Evolutionary conservation across 2,113 vertebrate genomes (phyloP), one percentile per base, ranked within the genome.

Genomic region (Thomomys bottae): DNA sequence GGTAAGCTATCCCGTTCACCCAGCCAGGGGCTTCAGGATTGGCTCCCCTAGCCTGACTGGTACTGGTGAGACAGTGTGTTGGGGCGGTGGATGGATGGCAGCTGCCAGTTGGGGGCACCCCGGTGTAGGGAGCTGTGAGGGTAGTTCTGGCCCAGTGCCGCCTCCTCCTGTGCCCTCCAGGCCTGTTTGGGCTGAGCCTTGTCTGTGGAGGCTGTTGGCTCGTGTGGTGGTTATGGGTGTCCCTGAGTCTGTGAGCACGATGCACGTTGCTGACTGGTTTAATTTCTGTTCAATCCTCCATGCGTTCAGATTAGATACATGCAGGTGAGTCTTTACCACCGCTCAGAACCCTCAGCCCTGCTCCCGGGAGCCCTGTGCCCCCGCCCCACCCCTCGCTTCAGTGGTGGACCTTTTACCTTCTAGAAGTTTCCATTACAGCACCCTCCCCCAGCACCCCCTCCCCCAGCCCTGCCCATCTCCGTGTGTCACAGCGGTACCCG

Each of bases 281-380:
- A 96, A 32, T 92, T 32, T 88, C 96, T 98, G 97, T 96, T 90
- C 97, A 63, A 97, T 96, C 96, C 95, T 96, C 94, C 98, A 99
- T 91, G 99, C 99, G 98, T n/a, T 97, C 99, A 99, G 99, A 99
- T 99, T 96, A 98, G 99, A 97, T 99, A 99, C 87, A 99, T 99
- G 99, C 99, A 99, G 99, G 99, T 99, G 98, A 63, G 49, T 28
- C 42, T 2, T 36, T 5, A 63, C 14, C 40, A 4, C 38, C 72
- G 28, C 7, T 8, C 67, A 38, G 63, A 26, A 66, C 45, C 34
- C 23, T 10, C 0, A 0, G 81, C 12, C 5, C 23, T 26, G 34
- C 36, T 17, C n/a, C 57, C 6, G 1, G 18, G 59, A 49, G 38
- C n/a, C 5, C 6, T 3, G 18, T 26, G 26, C 11, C 49, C 14